Base-by-base conservation (phyloP, 30 jellyfish, hydroid and myxozoan genomes). In the Pelagia noctiluca region DNA sequence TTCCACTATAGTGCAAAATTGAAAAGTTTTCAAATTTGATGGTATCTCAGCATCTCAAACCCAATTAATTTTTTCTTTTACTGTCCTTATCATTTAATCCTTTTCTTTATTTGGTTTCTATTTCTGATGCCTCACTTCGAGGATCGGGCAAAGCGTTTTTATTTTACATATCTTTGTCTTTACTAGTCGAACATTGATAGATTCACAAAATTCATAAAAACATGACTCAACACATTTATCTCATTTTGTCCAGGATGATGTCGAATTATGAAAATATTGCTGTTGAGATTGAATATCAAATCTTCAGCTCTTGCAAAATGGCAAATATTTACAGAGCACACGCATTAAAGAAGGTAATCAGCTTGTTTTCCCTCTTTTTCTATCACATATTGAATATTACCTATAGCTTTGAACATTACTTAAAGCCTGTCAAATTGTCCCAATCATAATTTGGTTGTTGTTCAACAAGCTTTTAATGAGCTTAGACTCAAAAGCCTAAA, bases 271-370 rank as follows among this genome's bases (percentile, higher is more conserved):
- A 80, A 54, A 61, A 57, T 12, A 69, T 80, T 1, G 90, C 90
- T 11, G 77, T 80, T 66, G 84, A 80, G 4, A 4, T 80, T 76
- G 90, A 80, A 23, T 80, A 80, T 47, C 69, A 66, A 35, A 77
- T 69, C 21, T 80, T 80, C 47, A 50, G 47, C 52, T 80, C 90
- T 50, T 29, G 81, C 28, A 80, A 67, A 53, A 77, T 80, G 24
- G 84, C 90, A 16, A 80, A 57, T 49, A 69, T 52, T 16, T 80
- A 80, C 68, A 65, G 90, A 80, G 48, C 67, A 77, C 66, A 63
- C 48, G 63, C 82, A 0, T 61, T 37, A 10, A 80, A 80, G 32
- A 80, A 80, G 90, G 90, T 79, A 13, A 2, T 16, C 3, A 5
- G 8, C 16, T 42, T 42, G 16, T 42, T 42, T 42, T 42, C 16